Evolutionary conservation across 2,888 invertebrate genomes (phyloP).

Genomic region (Andrena praecox): DNA sequence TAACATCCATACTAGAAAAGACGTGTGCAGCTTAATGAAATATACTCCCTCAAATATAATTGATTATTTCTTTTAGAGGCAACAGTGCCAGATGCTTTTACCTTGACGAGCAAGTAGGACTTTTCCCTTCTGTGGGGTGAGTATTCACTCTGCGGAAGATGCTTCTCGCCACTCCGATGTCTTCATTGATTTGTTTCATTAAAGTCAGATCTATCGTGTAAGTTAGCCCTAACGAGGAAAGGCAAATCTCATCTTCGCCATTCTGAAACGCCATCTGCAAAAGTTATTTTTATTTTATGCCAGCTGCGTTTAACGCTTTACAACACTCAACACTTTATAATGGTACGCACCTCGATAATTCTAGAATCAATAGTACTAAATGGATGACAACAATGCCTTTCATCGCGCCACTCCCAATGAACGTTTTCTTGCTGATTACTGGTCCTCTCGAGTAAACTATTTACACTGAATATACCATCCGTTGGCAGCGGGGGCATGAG

Average conservation of each 20-base stretch:
- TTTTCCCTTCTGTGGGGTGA: conserved; percentile 86
- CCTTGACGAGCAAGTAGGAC: conserved; percentile 82
- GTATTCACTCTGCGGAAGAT: conserved; percentile 93
- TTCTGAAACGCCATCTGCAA: conserved; percentile 93
- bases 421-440: conserved; percentile 90
- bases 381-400: conserved; percentile 95
- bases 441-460: conserved; percentile 93
- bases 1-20: conserved; percentile 82
- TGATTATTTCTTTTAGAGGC: background rate
- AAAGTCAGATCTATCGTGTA: conserved; percentile 98
- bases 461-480: conserved; percentile 98
- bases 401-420: conserved; percentile 99
- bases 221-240: conserved; percentile 96
- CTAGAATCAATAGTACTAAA: conserved; percentile 97
- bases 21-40: conserved; percentile 16
- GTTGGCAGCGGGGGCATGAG: conserved; percentile 98
- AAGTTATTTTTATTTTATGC: conserved; percentile 18
- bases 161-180: conserved; percentile 96
- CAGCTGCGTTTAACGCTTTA: background rate
- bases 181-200: conserved; percentile 99
- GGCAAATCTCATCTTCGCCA: conserved; percentile 97
- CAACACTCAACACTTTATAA: background rate
- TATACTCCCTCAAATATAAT: conserved; percentile 5
- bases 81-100: conserved; percentile 45
- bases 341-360: conserved; percentile 91